phyloP scores from a whole-genome alignment of 2,797 vertebrate genomes.

The Bradypodion ventrale region DNA sequence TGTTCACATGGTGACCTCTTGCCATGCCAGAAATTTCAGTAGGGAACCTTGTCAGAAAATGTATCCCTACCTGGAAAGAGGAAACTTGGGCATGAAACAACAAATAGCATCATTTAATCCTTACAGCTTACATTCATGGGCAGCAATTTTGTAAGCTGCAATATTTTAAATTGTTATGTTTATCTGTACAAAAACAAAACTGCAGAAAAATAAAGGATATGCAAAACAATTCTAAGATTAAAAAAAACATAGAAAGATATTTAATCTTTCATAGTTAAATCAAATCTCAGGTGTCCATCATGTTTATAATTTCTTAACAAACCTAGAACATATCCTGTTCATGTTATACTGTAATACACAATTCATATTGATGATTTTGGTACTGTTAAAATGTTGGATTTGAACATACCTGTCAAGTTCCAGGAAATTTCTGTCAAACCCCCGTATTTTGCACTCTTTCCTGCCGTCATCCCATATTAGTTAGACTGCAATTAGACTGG shows the following conservation, averaged over 20 bases:
- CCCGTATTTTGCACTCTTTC: no score
- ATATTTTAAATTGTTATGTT: background rate
- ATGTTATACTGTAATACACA: background rate
- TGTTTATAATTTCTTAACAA: background rate
- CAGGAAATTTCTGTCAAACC: no score
- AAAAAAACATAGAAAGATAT: background rate
- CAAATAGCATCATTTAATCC: background rate
- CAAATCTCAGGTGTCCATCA: background rate
- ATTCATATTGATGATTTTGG: background rate
- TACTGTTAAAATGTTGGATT: background rate
- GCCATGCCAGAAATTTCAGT: background rate
- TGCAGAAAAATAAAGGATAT: background rate
- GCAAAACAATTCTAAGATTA: background rate
- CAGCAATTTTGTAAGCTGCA: constrained; percentile 7
- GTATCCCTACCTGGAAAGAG: background rate
- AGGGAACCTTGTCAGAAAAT: background rate
- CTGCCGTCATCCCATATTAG: no score
- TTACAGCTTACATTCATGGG: background rate
- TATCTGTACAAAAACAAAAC: background rate
- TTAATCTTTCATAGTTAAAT: background rate
- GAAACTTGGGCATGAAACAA: background rate
- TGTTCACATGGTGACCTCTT: background rate
- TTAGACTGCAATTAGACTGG: no score
- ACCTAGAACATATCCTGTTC: background rate
- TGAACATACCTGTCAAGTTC: no score